Evolutionary conservation across 2,113 vertebrate genomes (phyloP).

Genomic region (Leucopsar rothschildi): DNA sequence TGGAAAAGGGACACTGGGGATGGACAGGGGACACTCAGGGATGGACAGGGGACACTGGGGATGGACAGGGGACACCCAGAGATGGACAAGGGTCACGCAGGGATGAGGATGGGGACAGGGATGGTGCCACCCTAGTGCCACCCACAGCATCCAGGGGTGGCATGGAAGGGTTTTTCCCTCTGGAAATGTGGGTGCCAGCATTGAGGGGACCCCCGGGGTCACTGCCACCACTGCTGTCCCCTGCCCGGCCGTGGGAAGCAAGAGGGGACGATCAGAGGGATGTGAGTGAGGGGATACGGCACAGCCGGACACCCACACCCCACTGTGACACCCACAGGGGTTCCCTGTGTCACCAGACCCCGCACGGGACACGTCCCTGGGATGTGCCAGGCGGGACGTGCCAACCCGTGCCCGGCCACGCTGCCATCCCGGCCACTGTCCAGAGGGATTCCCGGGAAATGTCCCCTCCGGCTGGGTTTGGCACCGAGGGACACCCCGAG

Average conservation of each 20-base stretch:
- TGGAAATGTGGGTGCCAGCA: not conserved
- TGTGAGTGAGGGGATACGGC: not conserved
- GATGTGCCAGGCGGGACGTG: not conserved
- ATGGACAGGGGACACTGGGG: not conserved
- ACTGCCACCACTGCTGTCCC: not conserved
- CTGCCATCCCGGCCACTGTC: not conserved
- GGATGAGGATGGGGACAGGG: not conserved
- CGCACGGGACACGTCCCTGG: fast-evolving
- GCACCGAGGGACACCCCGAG: fast-evolving
- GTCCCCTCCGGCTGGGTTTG: not conserved
- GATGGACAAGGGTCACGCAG: too few species aligned
- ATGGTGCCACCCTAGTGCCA: not conserved
- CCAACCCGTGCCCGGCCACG: fast-evolving
- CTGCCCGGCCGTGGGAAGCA: fast-evolving
- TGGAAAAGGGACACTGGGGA: too few species aligned
- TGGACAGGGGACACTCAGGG: too few species aligned
- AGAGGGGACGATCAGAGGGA: not conserved
- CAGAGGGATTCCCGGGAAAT: not conserved
- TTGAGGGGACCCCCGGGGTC: fast-evolving
- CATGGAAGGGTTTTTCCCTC: too few species aligned
- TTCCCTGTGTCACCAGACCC: not conserved
- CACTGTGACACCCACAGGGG: fast-evolving
- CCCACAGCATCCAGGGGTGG: fast-evolving
- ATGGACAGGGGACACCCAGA: not conserved
- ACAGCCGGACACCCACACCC: not conserved